These are phyloP conservation scores for Ecliptopera silaceata DNA, from an alignment of 2,888 invertebrate species.

Conservation along the genomic window DNA sequence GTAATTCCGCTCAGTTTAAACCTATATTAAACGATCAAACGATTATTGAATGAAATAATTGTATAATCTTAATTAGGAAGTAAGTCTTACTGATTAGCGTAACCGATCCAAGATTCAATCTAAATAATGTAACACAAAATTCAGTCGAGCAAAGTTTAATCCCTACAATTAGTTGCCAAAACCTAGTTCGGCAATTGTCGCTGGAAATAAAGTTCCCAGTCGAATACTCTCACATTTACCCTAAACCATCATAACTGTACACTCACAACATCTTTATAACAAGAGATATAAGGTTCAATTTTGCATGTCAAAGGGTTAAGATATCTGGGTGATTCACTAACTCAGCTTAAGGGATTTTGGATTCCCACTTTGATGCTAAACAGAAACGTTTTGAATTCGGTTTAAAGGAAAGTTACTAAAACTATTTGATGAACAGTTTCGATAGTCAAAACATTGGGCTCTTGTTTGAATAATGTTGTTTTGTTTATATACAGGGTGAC, in stretches of 20 bases:
- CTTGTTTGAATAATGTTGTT: slow-evolving; percentile 32
- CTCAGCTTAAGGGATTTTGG: slow-evolving; percentile 76
- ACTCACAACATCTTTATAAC: slow-evolving; percentile 34
- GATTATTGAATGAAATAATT: no score
- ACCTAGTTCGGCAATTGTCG: slow-evolving; percentile 76
- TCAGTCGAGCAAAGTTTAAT: slow-evolving; percentile 62
- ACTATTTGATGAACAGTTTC: slow-evolving; percentile 61
- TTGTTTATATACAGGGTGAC: not conserved
- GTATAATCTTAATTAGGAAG: no score
- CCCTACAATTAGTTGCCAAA: slow-evolving; percentile 74
- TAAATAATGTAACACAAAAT: slow-evolving; percentile 42
- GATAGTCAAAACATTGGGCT: slow-evolving; percentile 37
- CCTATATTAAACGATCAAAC: no score
- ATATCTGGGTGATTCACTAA: slow-evolving; percentile 56
- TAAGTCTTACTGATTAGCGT: not conserved
- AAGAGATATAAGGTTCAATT: slow-evolving; percentile 35
- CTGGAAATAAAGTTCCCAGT: slow-evolving; percentile 73
- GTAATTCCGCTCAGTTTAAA: no score
- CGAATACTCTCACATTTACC: slow-evolving; percentile 60
- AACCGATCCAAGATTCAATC: slow-evolving; percentile 12
- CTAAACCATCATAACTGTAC: slow-evolving; percentile 41
- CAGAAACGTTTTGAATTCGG: slow-evolving; percentile 67
- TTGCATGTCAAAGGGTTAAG: slow-evolving; percentile 24
- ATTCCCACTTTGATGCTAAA: slow-evolving; percentile 75
- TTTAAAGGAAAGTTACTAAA: slow-evolving; percentile 64